Evolutionary conservation across 2,797 vertebrate genomes (phyloP), one percentile per base, ranked within the genome.

Genomic region (Silurus aristotelis): DNA sequence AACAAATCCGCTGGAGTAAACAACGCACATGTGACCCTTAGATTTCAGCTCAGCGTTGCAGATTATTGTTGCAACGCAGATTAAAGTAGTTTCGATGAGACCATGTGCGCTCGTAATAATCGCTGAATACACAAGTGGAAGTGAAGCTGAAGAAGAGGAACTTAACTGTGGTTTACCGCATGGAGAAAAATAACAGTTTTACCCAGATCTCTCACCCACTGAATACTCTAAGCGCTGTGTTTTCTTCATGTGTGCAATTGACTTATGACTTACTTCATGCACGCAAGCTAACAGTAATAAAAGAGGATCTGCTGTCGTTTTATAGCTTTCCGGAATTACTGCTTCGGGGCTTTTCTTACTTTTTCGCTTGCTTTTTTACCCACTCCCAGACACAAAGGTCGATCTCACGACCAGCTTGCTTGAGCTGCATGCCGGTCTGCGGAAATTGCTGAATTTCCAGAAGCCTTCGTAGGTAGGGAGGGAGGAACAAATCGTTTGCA

Each of bases 161-260:
- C 75, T 79, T 0, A 8, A 61, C 12, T 83, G 80, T 71, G 85
- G 85, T 83, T 83, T 46, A 79, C 75, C 75, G 17, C 81, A 83
- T 66, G 55, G 14, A 80, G 75, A 86, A 64, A 48, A 83, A 83
- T 66, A 56, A 55, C n/a, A 56, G 75, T 20, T 15, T 82, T 31
- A 60, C 48, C 52, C 27, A 38, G 52, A n/a, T 46, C 64, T 31
- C 4, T 79, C 38, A 31, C 61, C 55, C 46, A 43, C 48, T 84
- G 52, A 6, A 56, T 48, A 68, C n/a, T 38, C 20, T 81, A 1
- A 43, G 20, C 1, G 1, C 2, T n/a, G 6, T 43, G 58, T 27
- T 61, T 61, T 20, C 17, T 73, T n/a, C n/a, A 1, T 27, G 25
- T 46, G 4, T 71, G 17, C 4, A 71, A 2, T 7, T 13, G 75